phyloP scores from a whole-genome alignment of 2,113 vertebrate genomes.

The Xyliphius kryptos region DNA sequence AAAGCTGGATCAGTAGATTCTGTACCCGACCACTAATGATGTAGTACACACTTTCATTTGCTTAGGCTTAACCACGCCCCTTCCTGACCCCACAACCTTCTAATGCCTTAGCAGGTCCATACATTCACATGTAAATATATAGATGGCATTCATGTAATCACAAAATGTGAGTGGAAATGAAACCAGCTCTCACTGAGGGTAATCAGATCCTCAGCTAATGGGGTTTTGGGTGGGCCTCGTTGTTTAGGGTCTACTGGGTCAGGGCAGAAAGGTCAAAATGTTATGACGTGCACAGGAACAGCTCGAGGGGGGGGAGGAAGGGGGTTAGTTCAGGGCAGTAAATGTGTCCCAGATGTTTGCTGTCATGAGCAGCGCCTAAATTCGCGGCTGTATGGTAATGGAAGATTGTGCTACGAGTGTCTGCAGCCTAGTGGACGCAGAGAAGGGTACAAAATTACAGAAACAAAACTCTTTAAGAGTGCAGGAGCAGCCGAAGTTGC shows the following conservation, averaged over 20 bases:
- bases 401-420: background rate
- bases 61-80: too few relatives aligned
- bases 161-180: too few relatives aligned
- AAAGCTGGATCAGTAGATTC: too few relatives aligned
- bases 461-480: too few relatives aligned
- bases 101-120: too few relatives aligned
- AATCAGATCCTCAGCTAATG: constrained; percentile 42
- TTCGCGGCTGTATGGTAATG: background rate
- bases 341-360: constrained; percentile 41
- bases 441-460: too few relatives aligned
- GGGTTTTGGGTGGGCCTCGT: constrained; percentile 39
- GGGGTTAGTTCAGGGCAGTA: constrained; percentile 19
- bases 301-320: constrained; percentile 28
- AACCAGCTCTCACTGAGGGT: constrained; percentile 14
- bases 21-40: too few relatives aligned
- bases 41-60: too few relatives aligned
- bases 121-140: too few relatives aligned
- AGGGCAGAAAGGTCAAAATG: constrained; percentile 38
- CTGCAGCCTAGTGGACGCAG: background rate
- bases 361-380: constrained; percentile 13
- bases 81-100: too few relatives aligned
- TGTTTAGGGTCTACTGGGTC: constrained; percentile 25
- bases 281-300: constrained; percentile 43
- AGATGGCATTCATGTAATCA: too few relatives aligned
- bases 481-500: too few relatives aligned